Base-by-base conservation (phyloP, 2,888 invertebrate genomes). In the Himalopsyche anomala region DNA sequence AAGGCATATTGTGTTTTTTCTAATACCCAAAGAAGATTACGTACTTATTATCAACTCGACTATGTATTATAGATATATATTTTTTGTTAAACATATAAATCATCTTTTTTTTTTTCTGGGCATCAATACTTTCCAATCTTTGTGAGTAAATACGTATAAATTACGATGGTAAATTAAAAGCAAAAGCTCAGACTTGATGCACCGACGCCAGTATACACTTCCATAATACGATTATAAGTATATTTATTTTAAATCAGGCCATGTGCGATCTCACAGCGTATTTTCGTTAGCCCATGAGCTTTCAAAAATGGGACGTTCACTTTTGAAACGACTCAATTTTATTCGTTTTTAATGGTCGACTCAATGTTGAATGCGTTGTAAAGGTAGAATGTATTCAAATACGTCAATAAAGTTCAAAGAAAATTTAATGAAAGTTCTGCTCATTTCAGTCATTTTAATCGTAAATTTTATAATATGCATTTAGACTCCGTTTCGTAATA, bases 181-280 rank as follows among this genome's bases (percentile, higher is more conserved):
- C 38, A 74, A 38, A 12, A 74, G 74, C 9, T 12, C 19, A 3
- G 28, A 28, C 69, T 19, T 51, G 84, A 54, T 84, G 40, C 84
- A 38, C 84, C 55, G 84, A 79, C 36, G 5, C 74, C 38, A 15
- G 36, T 80, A 80, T 8, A 80, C 80, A 80, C 42, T 45, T 80
- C 80, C 19, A 4, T 45, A 80, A 19, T 19, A 45, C 42, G 80
- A 80, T 80, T 40, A 45, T 80, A 80, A 84, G 84, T 19, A 84
- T 84, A 84, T 84, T 85, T 86, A 84, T 87, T 87, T 87, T 83
- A 40, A 82, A 85, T 28, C 80, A 15, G 82, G 85, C 87, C 87
- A 87, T 87, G 85, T 87, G 87, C 85, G 54, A 54, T 85, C 81
- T 80, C 84, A 83, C 51, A 87, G 80, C 51, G 83, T 42, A 74